These are phyloP conservation scores for Parnassius apollo DNA, from an alignment of 2,888 invertebrate species.

Conservation along the genomic window DNA sequence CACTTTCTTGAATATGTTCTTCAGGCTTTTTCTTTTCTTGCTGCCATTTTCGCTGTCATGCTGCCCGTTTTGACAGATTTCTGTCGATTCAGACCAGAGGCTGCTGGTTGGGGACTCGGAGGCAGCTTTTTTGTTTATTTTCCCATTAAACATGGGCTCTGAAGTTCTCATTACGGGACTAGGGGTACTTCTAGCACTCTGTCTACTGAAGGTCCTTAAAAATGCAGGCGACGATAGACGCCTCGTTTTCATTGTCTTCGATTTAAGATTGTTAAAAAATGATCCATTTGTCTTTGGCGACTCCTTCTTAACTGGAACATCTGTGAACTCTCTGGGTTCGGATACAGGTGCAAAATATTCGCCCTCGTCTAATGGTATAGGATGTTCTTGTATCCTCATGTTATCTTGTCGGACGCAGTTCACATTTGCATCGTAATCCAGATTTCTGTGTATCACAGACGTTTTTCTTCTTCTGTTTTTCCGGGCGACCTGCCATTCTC, in stretches of 20 bases:
- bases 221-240: constrained; percentile 82
- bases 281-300: constrained; percentile 71
- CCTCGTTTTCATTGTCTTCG: constrained; percentile 75
- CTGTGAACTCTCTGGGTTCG: constrained; percentile 67
- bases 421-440: constrained; percentile 56
- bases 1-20: constrained; percentile 89
- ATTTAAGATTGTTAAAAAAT: constrained; percentile 69
- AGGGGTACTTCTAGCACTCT: constrained; percentile 67
- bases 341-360: constrained; percentile 76
- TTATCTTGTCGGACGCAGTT: constrained; percentile 50
- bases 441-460: constrained; percentile 61
- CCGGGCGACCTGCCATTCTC: constrained; percentile 70
- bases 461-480: constrained; percentile 76
- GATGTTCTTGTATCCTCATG: constrained; percentile 70
- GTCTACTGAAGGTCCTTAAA: constrained; percentile 79
- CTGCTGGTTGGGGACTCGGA: constrained; percentile 74
- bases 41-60: constrained; percentile 51
- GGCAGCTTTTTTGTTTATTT: constrained; percentile 56
- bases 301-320: constrained; percentile 50
- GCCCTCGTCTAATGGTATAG: constrained; percentile 79
- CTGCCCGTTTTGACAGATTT: constrained; percentile 65
- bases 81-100: constrained; percentile 74
- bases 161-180: constrained; percentile 59
- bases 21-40: constrained; percentile 85
- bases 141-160: constrained; percentile 66